Evolutionary conservation across 64 coral and sea anemone genomes (phyloP).

Genomic region (Pachyseris speciosa): DNA sequence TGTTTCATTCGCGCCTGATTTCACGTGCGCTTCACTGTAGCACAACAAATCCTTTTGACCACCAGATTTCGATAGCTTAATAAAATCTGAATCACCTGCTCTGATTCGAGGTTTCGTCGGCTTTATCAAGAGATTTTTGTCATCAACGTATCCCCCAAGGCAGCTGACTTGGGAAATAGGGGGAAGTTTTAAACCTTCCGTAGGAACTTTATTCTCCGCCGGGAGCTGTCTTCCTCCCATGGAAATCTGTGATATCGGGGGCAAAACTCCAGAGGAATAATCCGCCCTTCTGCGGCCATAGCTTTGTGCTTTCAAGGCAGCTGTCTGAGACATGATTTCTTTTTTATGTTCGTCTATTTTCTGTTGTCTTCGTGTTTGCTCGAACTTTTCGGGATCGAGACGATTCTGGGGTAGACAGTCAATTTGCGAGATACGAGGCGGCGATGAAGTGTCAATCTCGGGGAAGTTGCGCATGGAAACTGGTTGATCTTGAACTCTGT

Average conservation of each 20-base stretch:
- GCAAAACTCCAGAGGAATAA: not conserved
- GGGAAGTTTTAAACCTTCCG: slow-evolving; percentile 14
- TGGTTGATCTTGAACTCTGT: too few species aligned
- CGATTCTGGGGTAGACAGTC: slow-evolving; percentile 58
- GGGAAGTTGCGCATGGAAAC: slow-evolving; percentile 16
- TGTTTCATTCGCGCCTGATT: not conserved
- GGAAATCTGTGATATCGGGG: slow-evolving; percentile 58
- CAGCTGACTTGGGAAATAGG: slow-evolving; percentile 67
- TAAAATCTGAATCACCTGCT: slow-evolving; percentile 57
- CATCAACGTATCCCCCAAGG: slow-evolving; percentile 14
- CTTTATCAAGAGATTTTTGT: not conserved
- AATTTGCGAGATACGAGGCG: slow-evolving; percentile 48
- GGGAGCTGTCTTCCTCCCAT: slow-evolving; percentile 53
- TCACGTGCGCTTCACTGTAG: slow-evolving; percentile 5
- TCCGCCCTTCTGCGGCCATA: not conserved
- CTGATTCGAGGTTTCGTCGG: slow-evolving; percentile 6
- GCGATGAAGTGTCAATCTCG: not conserved
- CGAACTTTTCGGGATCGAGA: slow-evolving; percentile 15
- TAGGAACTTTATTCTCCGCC: not conserved
- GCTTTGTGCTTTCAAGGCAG: not conserved
- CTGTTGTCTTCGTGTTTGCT: not conserved
- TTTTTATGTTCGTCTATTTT: slow-evolving; percentile 20
- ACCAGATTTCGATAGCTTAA: slow-evolving; percentile 54
- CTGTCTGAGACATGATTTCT: slow-evolving; percentile 11
- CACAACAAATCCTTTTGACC: slow-evolving; percentile 42